A percentile compares a stretch with the other conserved stretches of the same genome.
phyloP scores from a whole-genome alignment of 2,888 invertebrate species.

The Ochropleura plecta region DNA sequence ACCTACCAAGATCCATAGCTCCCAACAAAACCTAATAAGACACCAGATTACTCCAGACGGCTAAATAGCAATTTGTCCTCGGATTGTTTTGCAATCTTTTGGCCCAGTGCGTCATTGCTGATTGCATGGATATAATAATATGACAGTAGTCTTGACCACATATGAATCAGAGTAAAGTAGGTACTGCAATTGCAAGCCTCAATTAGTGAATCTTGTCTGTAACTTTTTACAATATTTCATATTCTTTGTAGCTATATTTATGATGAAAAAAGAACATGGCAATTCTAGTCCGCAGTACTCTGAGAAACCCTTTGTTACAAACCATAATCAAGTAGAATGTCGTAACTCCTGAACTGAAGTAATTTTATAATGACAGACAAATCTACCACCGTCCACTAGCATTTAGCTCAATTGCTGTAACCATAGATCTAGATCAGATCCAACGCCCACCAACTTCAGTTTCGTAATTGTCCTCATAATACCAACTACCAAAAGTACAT shows the following conservation, averaged over 20 bases:
- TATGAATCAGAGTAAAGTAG: slow-evolving; percentile 30
- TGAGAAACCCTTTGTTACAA: slow-evolving; percentile 51
- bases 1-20: not conserved
- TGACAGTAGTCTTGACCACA: slow-evolving; percentile 27
- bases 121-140: slow-evolving; percentile 45
- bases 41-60: slow-evolving; percentile 22
- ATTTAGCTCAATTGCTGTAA: slow-evolving; percentile 69
- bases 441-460: slow-evolving; percentile 74
- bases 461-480: slow-evolving; percentile 71
- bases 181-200: slow-evolving; percentile 7
- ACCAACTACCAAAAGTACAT: slow-evolving; percentile 72
- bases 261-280: slow-evolving; percentile 28
- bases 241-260: slow-evolving; percentile 27
- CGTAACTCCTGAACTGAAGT: slow-evolving; percentile 55
- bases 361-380: slow-evolving; percentile 66
- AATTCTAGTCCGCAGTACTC: slow-evolving; percentile 21
- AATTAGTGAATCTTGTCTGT: slow-evolving; percentile 23
- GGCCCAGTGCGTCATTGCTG: slow-evolving; percentile 23
- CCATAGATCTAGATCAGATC: slow-evolving; percentile 72
- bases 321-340: slow-evolving; percentile 55
- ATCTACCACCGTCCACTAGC: slow-evolving; percentile 65
- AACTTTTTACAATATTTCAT: slow-evolving; percentile 26
- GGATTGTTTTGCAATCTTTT: slow-evolving; percentile 45
- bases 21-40: slow-evolving; percentile 21
- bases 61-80: slow-evolving; percentile 50